These are phyloP conservation scores for Aegypius monachus DNA, from an alignment of 2,113 vertebrate genomes.

Conservation along the genomic window DNA sequence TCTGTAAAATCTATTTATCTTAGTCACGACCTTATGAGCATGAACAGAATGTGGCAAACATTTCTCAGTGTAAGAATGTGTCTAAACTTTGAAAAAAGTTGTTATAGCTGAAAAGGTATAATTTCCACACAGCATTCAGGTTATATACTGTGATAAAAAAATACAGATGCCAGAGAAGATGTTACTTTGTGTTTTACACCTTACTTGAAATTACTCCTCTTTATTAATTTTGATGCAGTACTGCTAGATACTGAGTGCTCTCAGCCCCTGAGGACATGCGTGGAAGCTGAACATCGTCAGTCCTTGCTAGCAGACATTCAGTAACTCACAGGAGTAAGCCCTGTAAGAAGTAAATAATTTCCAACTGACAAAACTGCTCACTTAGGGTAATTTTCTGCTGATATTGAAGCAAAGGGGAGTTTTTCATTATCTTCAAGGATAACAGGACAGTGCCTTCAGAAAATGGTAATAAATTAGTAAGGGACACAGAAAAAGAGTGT, in stretches of 20 bases:
- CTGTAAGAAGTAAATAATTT: not conserved
- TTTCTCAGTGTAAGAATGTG: slow-evolving; percentile 14
- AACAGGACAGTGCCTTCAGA: not conserved
- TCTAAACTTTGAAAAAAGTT: slow-evolving; percentile 39
- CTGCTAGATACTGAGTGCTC: not conserved
- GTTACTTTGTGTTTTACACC: not conserved
- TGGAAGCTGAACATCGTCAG: not conserved
- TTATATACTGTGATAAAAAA: not conserved
- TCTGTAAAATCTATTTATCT: slow-evolving; percentile 72
- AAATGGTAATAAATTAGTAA: not conserved
- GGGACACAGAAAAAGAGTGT: not conserved
- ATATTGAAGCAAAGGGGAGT: not conserved
- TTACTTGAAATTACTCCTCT: not conserved
- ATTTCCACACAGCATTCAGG: slow-evolving; percentile 3
- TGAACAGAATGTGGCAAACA: slow-evolving; percentile 67
- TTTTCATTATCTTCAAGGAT: not conserved
- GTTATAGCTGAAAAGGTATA: slow-evolving; percentile 20
- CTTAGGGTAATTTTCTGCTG: not conserved
- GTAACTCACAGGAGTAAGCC: not conserved
- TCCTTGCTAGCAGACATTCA: not conserved
- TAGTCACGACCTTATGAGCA: slow-evolving; percentile 70
- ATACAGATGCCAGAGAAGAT: not conserved
- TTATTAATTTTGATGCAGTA: not conserved
- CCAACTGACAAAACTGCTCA: not conserved
- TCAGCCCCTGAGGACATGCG: not conserved